Evolutionary conservation across 2,888 invertebrate species (phyloP), one percentile per base, ranked within the genome.

Genomic region (Sesia bembeciformis): DNA sequence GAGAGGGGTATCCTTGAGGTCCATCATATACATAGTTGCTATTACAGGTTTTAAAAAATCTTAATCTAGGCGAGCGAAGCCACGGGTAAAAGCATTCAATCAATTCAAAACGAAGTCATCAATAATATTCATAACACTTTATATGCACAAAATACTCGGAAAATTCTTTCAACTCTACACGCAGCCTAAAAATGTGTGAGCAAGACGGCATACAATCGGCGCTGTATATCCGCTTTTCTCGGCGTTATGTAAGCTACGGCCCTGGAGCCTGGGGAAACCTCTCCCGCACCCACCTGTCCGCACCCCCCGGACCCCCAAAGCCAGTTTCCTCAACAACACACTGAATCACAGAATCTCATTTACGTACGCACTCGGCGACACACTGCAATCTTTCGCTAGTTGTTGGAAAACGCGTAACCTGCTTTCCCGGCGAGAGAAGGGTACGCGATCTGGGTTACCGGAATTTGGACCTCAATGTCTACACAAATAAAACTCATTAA

Each of bases 201-300:
- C 56, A 84, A 78, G 88, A 87, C 60, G 62, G 73, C 64, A 61
- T 63, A 70, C 61, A 63, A 64, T 71, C 72, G 68, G 76, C 76
- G 78, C 62, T 66, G 76, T 78, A 82, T 84, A 81, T 84, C 85
- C 86, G 85, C 78, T 86, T 84, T 84, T 75, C 87, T 81, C 85
- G 57, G 67, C 76, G 83, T 89, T 89, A 89, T 84, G 82, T 88
- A 89, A 89, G 88, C 84, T 82, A 74, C 83, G 74, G 81, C 81
- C 85, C 84, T 76, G 85, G 85, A 85, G 84, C 85, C 81, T 78
- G 81, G 78, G 75, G 70, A 68, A 70, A 72, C 68, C 57, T 43
- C 55, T 46, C 49, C 39, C 39, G 52, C 51, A 51, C 52, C 57
- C 39, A 42, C n/a, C 42, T 38, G 49, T 40, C 40, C n/a, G 23